Conservation (phyloP, 2,113 vertebrate genomes). For the Solea solea region DNA sequence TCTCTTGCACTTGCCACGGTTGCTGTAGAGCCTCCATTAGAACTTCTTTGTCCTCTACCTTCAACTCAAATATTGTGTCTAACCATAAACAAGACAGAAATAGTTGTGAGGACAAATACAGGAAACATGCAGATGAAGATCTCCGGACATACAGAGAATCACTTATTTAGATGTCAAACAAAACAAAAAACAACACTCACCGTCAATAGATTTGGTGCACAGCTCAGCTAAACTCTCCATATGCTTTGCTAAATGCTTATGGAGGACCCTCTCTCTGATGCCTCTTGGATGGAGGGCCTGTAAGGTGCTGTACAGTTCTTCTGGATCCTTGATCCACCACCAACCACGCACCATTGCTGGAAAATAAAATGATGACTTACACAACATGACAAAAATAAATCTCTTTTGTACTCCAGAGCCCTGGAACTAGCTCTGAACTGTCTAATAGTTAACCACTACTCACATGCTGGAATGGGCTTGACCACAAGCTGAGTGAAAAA, state of each 20-base stretch:
- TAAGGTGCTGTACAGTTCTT: constrained; percentile 85
- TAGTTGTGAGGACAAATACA: not conserved
- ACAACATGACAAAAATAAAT: not conserved
- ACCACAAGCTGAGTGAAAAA: constrained; percentile 90
- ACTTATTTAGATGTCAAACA: not conserved
- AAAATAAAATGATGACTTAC: constrained; percentile 18
- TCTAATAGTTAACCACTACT: constrained; percentile 42
- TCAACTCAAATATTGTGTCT: constrained; percentile 87
- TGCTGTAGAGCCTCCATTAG: constrained; percentile 81
- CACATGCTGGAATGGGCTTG: constrained; percentile 91
- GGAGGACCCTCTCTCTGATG: constrained; percentile 90
- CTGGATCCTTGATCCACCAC: constrained; percentile 93
- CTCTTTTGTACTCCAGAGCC: not conserved
- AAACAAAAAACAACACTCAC: constrained; percentile 73
- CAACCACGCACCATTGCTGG: constrained; percentile 92
- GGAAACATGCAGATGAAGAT: not conserved
- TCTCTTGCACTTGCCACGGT: constrained; percentile 86
- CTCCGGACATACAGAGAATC: not conserved
- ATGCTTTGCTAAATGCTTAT: constrained; percentile 95
- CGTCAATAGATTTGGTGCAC: constrained; percentile 82
- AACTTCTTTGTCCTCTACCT: constrained; percentile 58
- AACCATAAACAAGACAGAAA: not conserved
- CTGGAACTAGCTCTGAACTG: not conserved
- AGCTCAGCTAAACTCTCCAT: constrained; percentile 90
- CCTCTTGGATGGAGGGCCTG: constrained; percentile 90